Percentiles rank a stretch among this genome's conserved stretches.
Conservation (phyloP, 2,888 invertebrate species). For the Linyphia triangularis region DNA sequence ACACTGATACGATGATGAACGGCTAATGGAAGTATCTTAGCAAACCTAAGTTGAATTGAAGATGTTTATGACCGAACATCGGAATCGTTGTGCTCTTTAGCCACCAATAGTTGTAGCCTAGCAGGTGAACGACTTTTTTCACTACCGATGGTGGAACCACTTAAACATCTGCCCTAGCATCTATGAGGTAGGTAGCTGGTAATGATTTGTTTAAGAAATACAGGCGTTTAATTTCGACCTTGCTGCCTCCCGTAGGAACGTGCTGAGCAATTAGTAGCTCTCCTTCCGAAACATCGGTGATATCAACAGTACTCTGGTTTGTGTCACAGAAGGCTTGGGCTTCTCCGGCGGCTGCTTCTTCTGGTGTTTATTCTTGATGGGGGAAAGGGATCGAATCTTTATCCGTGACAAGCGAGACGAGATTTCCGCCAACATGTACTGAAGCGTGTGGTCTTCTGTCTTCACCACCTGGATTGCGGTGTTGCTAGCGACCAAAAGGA, state of each 20-base stretch:
- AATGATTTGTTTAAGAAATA: neutral
- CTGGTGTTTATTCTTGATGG: no score
- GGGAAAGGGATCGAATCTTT: no score
- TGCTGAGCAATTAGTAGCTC: neutral
- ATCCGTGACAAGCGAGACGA: no score
- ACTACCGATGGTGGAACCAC: neutral
- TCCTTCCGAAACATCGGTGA: neutral
- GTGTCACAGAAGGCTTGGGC: no score
- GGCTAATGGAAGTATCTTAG: neutral
- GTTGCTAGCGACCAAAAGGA: no score
- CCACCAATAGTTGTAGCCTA: neutral
- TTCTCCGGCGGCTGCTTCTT: no score
- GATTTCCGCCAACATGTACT: no score
- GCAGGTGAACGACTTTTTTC: neutral
- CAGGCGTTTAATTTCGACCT: neutral
- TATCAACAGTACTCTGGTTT: neutral
- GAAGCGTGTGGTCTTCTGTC: no score
- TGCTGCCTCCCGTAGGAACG: neutral
- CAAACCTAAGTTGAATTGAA: neutral
- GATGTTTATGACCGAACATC: neutral
- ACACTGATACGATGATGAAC: no score
- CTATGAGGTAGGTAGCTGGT: neutral
- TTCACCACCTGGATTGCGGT: no score
- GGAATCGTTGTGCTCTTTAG: neutral
- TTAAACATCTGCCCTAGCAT: neutral